Evolutionary conservation across 2,797 vertebrate genomes (phyloP), one percentile per base, ranked within the genome.

Genomic region (Limnodromus scolopaceus): DNA sequence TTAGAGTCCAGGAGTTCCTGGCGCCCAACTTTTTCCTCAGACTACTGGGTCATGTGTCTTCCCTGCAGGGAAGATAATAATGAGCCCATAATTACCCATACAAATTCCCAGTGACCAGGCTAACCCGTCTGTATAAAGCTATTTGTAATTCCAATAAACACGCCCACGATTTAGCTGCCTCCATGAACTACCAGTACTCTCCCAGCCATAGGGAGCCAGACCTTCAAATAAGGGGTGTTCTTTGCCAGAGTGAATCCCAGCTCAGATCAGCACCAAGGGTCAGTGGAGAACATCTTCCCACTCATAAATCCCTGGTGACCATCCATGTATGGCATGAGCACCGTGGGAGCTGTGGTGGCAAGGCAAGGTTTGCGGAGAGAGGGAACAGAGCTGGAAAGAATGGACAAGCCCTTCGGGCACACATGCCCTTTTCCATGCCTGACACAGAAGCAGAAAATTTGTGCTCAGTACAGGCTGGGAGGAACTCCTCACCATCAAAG

Each of bases 1-100:
- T 97, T 96, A 95, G 90, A 95, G 94, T 97, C 94, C 96, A 97
- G 95, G 96, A 96, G 94, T 96, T 96, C 90, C 94, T 97, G 96
- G 84, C 94, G 91, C 94, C 96, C 94, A 93, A 88, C 46, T 60
- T 94, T 97, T 96, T 92, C 91, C 96, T 96, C 87, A 95, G 78
- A 95, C 88, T 93, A 93, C 92, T 96, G 88, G 95, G 95, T 96
- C 91, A 96, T 92, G 87, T 89, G 93, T 93, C 87, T 97, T 96
- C 92, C 79, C 94, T 93, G 92, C 87, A 97, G 94, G 85, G 81
- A 91, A 92, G 94, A 94, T 92, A 93, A 96, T 97, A 96, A 94
- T 94, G 91, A 96, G 88, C 57, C 91, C 74, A 77, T 93, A 96
- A 93, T 96, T 95, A 95, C 89, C 87, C 85, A 85, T 94, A 95